Evolutionary conservation across 2,113 vertebrate genomes (phyloP).

Genomic region (Periophthalmus modestus): DNA sequence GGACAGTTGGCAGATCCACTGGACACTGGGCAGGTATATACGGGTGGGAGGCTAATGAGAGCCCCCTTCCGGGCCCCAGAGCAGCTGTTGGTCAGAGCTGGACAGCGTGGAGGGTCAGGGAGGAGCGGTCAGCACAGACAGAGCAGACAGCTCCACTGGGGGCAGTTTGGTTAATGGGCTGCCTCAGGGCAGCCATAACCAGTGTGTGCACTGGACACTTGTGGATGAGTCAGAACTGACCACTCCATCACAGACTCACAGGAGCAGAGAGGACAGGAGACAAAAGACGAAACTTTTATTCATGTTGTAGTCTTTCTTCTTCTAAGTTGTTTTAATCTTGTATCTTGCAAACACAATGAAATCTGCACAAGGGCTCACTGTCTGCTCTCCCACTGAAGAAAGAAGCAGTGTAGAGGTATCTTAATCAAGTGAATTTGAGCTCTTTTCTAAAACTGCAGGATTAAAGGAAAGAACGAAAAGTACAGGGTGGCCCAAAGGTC

Average conservation of each 20-base stretch:
- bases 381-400: no score
- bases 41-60: conserved; percentile 84
- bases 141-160: conserved; percentile 70
- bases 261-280: conserved; percentile 27
- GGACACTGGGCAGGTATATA: conserved; percentile 37
- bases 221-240: conserved; percentile 67
- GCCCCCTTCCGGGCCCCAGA: conserved; percentile 78
- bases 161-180: conserved; percentile 78
- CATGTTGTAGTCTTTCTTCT: no score
- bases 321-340: no score
- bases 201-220: conserved; percentile 63
- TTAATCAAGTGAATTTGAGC: no score
- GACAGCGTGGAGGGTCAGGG: conserved; percentile 77
- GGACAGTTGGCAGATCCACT: no score
- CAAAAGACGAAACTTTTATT: no score
- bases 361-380: no score
- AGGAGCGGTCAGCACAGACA: conserved; percentile 73
- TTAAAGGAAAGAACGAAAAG: no score
- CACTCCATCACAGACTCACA: conserved; percentile 60
- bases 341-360: no score
- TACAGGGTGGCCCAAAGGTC: no score
- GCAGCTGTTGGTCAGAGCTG: conserved; percentile 81
- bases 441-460: no score
- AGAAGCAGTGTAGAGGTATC: no score
- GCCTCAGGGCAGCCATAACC: conserved; percentile 59